Base-by-base conservation (phyloP, 2,888 invertebrate genomes). In the Xestobium rufovillosum region DNA sequence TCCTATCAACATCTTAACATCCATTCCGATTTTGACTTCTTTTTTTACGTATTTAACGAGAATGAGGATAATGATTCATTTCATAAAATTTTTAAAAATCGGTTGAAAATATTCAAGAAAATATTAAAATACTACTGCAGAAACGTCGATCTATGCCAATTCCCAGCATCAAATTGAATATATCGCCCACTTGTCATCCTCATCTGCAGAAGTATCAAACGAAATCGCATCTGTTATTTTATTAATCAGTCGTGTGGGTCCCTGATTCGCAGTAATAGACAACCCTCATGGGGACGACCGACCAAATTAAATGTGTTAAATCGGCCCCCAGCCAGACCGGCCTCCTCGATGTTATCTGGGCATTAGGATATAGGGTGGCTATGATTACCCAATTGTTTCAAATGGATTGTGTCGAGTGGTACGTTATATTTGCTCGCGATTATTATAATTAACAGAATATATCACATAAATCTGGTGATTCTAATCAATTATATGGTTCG, bases 221-320 rank as follows among this genome's bases (percentile, higher is more conserved):
- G 33, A 44, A 47, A 50, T 48, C 48, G 44, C 51, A 53, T 50
- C 53, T 52, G 53, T 49, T 55, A 51, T 53, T 55, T 55, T 53
- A 54, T 54, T 51, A 53, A 54, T 53, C 50, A 48, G 48, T 48
- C 45, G 46, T 42, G 42, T 9, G 43, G 37, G 43, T 45, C 42
- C 45, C 41, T 43, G 48, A 50, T 47, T 44, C 41, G 47, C 42
- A 39, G 46, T 49, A 50, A 51, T 50, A 51, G 47, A 52, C 52
- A 43, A 41, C 43, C 51, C 55, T 47, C 50, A n/a, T 37, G 44
- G 55, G 52, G 53, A 51, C 41, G 42, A 42, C 47, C 53, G 55
- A 55, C 55, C 56, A 57, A 59, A 59, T 59, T 56, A 59, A 57
- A 59, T 59, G 56, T 59, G 57, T 59, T 56, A 59, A 59, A 59